Evolutionary conservation across 2,797 vertebrate genomes (phyloP).

Genomic region (Acrossocheilus fasciatus): DNA sequence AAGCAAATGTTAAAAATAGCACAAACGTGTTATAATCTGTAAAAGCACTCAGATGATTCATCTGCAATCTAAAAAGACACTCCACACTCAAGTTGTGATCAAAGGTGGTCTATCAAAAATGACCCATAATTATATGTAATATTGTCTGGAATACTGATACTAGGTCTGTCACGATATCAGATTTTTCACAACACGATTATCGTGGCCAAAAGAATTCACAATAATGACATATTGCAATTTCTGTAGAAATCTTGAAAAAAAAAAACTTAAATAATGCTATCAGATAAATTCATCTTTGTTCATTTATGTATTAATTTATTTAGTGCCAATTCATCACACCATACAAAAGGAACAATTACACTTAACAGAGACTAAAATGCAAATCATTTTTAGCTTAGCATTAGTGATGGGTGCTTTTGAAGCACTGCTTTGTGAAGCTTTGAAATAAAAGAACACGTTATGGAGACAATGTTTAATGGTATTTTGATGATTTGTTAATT

Average conservation of each 20-base stretch:
- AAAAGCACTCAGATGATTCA: not conserved
- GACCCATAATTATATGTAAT: not conserved
- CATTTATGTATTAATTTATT: not conserved
- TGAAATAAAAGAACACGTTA: too few species aligned
- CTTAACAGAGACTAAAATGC: too few species aligned
- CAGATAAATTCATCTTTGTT: too few species aligned
- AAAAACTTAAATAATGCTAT: too few species aligned
- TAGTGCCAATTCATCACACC: not conserved
- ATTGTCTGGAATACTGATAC: not conserved
- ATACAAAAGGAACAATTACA: not conserved
- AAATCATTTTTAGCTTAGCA: too few species aligned
- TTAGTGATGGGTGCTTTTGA: too few species aligned
- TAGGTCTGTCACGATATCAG: not conserved
- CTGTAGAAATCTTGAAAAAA: too few species aligned
- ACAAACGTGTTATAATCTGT: not conserved
- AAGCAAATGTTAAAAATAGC: not conserved
- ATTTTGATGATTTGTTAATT: too few species aligned
- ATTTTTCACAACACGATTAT: not conserved
- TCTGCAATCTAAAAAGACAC: not conserved
- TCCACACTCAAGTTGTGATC: not conserved
- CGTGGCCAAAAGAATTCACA: not conserved
- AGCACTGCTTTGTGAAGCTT: too few species aligned
- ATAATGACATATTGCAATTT: too few species aligned
- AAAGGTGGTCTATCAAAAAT: not conserved
- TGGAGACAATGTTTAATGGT: too few species aligned